Evolutionary conservation across 2,113 vertebrate genomes (phyloP), one percentile per base, ranked within the genome.

Genomic region (Cercocebus atys): DNA sequence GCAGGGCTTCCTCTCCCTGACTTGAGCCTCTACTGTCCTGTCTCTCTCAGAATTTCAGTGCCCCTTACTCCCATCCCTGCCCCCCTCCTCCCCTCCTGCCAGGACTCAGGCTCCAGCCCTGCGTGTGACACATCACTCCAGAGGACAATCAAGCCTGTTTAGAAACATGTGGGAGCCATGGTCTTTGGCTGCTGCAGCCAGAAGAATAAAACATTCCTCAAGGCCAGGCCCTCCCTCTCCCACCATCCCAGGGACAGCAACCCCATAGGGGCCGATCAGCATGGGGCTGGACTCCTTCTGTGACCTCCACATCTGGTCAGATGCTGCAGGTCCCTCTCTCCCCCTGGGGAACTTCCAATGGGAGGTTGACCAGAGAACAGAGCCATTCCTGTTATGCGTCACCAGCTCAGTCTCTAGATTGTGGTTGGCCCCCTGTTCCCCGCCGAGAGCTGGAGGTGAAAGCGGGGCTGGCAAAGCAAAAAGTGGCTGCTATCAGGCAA

Each of bases 241-340:
- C 72, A 55, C 66, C 57, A 92, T 76, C 20, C 50, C 43, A 61
- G 76, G 92, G 81, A 94, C 83, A 75, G 83, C 64, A 83, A 92
- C 72, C 84, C 88, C 82, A 59, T 90, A 97, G 61, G 93, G 87
- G 83, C 70, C 30, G 20, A 66, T 81, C 93, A 35, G 52, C 87
- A 61, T 27, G 47, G 20, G 43, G 22, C 25, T 93, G 72, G 88
- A 95, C 73, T 91, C 84, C 81, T 57, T 86, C 88, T 38, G 75
- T 95, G 97, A 97, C 95, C 97, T 94, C 88, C 88, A 97, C 96
- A 97, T 97, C 96, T 98, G 97, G 84, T 89, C 82, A 85, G 81
- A 95, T 68, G 95, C 73, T 86, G 47, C 32, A 50, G 80, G 90
- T 81, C 81, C 52, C 72, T 92, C 72, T 92, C 72, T 91, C 52